A percentile compares a stretch with the other conserved stretches of the same genome.
phyloP scores from a whole-genome alignment of 2,113 vertebrate genomes.

The Laticauda colubrina region DNA sequence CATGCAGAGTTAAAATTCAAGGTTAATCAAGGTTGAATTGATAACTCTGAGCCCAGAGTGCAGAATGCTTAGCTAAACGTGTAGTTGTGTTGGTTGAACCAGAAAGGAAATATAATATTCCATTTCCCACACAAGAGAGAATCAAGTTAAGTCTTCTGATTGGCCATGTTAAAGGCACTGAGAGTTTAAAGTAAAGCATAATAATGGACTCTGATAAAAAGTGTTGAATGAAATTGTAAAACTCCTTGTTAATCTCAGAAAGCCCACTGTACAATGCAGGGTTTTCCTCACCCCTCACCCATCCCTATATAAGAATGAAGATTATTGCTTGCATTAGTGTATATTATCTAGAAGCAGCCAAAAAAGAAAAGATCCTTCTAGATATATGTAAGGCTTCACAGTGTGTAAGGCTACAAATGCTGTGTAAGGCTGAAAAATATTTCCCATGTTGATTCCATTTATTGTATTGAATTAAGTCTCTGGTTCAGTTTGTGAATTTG shows the following conservation, averaged over 20 bases:
- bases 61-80: background rate
- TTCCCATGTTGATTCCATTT: background rate
- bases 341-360: background rate
- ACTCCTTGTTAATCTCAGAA: background rate
- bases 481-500: background rate
- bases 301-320: background rate
- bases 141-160: background rate
- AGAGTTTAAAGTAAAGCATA: background rate
- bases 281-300: background rate
- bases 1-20: background rate
- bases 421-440: background rate
- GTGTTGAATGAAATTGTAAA: no score
- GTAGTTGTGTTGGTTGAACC: background rate
- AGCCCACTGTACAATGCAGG: background rate
- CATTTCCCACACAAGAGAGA: background rate
- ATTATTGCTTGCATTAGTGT: background rate
- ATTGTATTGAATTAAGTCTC: background rate
- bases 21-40: background rate
- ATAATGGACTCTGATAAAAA: background rate
- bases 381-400: background rate
- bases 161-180: background rate
- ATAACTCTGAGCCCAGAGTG: background rate
- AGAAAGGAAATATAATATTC: background rate
- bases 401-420: no score
- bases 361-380: background rate